These are phyloP conservation scores for Craniophora ligustri DNA, from an alignment of 2,888 invertebrate species.

Conservation along the genomic window DNA sequence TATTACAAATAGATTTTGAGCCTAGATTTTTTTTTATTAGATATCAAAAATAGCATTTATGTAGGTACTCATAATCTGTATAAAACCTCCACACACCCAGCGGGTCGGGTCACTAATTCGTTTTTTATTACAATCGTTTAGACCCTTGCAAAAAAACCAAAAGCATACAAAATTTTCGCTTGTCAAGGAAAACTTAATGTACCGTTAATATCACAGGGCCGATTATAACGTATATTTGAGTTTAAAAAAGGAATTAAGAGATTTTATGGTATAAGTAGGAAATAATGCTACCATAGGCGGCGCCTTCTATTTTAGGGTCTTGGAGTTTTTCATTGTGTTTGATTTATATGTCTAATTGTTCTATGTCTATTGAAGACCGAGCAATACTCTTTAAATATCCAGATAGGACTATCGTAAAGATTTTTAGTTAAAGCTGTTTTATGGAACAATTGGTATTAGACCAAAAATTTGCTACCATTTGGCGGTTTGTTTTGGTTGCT, in stretches of 20 bases:
- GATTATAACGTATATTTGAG: constrained; percentile 58
- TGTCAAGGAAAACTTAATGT: constrained; percentile 59
- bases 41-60: constrained; percentile 59
- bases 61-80: constrained; percentile 60
- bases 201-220: constrained; percentile 43
- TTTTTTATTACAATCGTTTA: constrained; percentile 79
- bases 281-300: too few relatives aligned
- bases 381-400: constrained; percentile 12
- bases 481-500: too few relatives aligned
- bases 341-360: too few relatives aligned
- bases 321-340: too few relatives aligned
- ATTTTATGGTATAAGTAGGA: too few relatives aligned
- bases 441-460: too few relatives aligned
- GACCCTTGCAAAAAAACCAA: constrained; percentile 63
- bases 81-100: constrained; percentile 55
- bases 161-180: constrained; percentile 67
- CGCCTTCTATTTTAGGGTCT: too few relatives aligned
- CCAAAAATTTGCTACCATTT: too few relatives aligned
- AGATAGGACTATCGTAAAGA: constrained; percentile 23
- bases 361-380: too few relatives aligned
- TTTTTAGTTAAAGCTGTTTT: too few relatives aligned
- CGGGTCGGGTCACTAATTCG: constrained; percentile 72
- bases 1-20: constrained; percentile 41
- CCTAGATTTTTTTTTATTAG: constrained; percentile 32
- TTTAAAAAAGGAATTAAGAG: too few relatives aligned